Evolutionary conservation across 1,140 invertebrate species (phyloP).

Genomic region (Zaprionus nigranus): DNA sequence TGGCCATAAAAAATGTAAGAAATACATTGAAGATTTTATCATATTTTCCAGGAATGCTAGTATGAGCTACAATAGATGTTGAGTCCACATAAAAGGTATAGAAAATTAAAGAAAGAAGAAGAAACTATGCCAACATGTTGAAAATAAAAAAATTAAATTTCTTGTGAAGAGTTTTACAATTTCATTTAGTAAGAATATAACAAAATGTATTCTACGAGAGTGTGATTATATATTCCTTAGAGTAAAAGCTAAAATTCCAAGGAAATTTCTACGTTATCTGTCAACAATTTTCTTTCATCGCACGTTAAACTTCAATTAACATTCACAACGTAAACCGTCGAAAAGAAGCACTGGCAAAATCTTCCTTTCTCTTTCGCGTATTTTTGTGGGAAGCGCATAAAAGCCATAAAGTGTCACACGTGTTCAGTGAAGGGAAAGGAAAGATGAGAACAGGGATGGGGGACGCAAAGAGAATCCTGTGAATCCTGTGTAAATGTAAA

Average conservation of each 20-base stretch:
- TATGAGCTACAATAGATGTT: no score
- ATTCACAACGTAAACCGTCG: slow-evolving; percentile 51
- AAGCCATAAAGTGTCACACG: slow-evolving; percentile 64
- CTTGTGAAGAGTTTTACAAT: background rate
- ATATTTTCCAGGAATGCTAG: background rate
- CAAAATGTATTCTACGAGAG: background rate
- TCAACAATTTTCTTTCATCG: slow-evolving; percentile 14
- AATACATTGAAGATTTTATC: background rate
- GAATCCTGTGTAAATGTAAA: slow-evolving; percentile 42
- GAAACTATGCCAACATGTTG: background rate
- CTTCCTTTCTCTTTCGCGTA: slow-evolving; percentile 29
- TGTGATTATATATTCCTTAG: background rate
- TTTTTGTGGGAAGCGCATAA: slow-evolving; percentile 50
- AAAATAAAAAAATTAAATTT: background rate
- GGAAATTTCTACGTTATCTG: slow-evolving; percentile 9
- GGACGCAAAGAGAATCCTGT: slow-evolving; percentile 8
- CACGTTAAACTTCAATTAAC: slow-evolving; percentile 63
- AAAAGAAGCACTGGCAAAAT: slow-evolving; percentile 59
- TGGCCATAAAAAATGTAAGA: slow-evolving; percentile 33
- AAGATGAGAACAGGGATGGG: background rate
- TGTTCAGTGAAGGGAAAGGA: slow-evolving; percentile 18
- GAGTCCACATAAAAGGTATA: background rate
- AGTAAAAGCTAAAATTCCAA: background rate
- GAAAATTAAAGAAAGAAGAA: background rate
- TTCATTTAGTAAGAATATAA: background rate